Base-by-base conservation (phyloP, 1,140 invertebrate genomes). In the Pseudomyrmex concolor region DNA sequence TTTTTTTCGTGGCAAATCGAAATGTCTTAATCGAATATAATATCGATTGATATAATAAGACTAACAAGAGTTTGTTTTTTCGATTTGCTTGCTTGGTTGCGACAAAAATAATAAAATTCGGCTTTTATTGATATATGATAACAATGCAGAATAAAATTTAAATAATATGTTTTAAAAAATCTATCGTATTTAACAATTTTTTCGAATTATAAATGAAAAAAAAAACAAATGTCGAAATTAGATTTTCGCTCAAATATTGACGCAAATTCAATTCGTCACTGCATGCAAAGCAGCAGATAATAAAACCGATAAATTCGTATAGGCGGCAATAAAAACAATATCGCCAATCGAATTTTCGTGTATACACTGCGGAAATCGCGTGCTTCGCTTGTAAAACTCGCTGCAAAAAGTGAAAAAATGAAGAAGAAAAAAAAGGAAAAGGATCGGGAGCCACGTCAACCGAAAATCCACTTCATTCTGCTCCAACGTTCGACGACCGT, bases 361-460 rank as follows among this genome's bases (percentile, higher is more conserved):
- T 68, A 55, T 73, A 43, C 13, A n/a, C 55, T 13, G 13, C 70
- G 59, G 60, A 74, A 73, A 82, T 70, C 54, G 54, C 45, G 66
- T 59, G 76, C 51, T 59, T 50, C 54, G 43, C 19, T 80, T 60
- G 76, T 59, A 55, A 60, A 80, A 43, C 43, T 34, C 34, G 5
- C 5, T 71, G 55, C 17, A 71, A 71, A 78, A 60, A 71, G 64
- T 68, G 74, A 68, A 34, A 34, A 7, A 34, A 34, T 2, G 3
- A 0, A 22, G 2, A 22, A 22, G 2, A 22, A 34, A 34, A 34
- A 34, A 34, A 34, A 45, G 12, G 45, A 63, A 48, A 54, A 78
- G 70, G 76, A 80, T 71, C 59, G 76, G 76, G 43, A 70, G 7
- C 54, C 50, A 50, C 76, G 66, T 54, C 76, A 80, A 80, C 59